Percentiles rank a stretch among this genome's conserved stretches.
Conservation (phyloP, 2,113 vertebrate genomes). For the Leptosomus discolor region DNA sequence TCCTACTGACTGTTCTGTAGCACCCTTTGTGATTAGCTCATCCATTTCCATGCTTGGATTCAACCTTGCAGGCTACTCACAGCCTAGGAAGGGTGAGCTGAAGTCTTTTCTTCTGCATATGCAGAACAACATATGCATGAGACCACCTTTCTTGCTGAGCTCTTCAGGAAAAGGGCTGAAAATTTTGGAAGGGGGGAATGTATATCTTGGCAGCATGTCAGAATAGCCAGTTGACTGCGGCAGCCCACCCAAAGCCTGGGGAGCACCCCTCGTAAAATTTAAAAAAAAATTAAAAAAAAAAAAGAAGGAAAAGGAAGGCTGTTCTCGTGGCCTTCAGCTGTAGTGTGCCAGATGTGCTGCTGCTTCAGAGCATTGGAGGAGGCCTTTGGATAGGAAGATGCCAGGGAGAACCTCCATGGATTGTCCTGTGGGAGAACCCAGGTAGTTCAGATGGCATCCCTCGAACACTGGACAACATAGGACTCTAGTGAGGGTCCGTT, state of each 20-base stretch:
- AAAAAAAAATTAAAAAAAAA: not conserved
- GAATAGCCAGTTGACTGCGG: not conserved
- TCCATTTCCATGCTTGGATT: not conserved
- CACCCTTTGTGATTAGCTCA: not conserved
- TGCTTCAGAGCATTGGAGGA: not conserved
- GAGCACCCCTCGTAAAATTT: not conserved
- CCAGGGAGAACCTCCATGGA: not conserved
- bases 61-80: not conserved
- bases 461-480: not conserved
- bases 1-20: not conserved
- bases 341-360: not conserved
- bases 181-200: not conserved
- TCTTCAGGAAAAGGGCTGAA: not conserved
- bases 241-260: not conserved
- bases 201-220: not conserved
- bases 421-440: not conserved
- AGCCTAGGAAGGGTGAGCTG: not conserved
- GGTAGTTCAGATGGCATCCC: not conserved
- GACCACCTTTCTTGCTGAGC: not conserved
- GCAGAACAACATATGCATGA: not conserved
- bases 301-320: not conserved
- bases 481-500: not conserved
- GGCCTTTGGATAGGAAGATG: not conserved
- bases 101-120: not conserved
- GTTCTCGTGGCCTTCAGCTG: not conserved